These are phyloP conservation scores for Anas georgica DNA, from an alignment of 2,797 vertebrate genomes.

Conservation along the genomic window DNA sequence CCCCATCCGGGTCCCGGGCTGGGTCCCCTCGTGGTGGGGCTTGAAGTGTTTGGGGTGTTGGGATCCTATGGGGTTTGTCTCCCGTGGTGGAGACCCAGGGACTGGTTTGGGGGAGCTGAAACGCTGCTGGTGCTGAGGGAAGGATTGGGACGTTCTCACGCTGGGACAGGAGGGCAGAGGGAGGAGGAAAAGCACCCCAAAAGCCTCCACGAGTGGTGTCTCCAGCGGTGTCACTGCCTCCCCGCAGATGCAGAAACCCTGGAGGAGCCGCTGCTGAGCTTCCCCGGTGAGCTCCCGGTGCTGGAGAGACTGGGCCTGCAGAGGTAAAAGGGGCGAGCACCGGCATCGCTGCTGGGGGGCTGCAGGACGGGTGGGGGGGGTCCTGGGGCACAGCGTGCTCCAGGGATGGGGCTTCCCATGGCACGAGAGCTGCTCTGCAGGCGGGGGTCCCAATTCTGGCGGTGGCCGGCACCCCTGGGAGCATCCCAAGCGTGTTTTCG, in stretches of 20 bases:
- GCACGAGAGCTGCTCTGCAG: not conserved
- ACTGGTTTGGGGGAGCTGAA: not conserved
- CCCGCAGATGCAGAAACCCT: not conserved
- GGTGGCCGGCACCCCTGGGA: not conserved
- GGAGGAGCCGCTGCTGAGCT: not conserved
- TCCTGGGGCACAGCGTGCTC: accelerated
- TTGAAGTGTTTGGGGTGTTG: not conserved
- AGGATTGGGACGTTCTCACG: not conserved
- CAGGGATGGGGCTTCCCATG: not conserved
- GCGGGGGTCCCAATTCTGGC: not conserved
- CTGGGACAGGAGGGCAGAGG: not conserved
- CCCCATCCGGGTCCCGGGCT: not conserved
- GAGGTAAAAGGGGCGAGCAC: slow-evolving; percentile 15
- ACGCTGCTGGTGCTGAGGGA: not conserved
- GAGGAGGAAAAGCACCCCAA: not conserved
- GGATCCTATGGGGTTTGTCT: not conserved
- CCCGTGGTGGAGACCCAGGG: not conserved
- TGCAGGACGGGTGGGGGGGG: not conserved
- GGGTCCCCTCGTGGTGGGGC: not conserved
- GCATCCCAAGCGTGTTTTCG: not conserved
- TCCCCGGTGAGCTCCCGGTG: not conserved
- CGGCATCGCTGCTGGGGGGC: accelerated
- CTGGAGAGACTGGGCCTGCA: slow-evolving; percentile 62
- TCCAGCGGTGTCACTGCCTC: not conserved
- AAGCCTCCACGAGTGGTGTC: accelerated